Base-by-base conservation (phyloP, 2,888 invertebrate genomes). In the Lutraria lutraria region DNA sequence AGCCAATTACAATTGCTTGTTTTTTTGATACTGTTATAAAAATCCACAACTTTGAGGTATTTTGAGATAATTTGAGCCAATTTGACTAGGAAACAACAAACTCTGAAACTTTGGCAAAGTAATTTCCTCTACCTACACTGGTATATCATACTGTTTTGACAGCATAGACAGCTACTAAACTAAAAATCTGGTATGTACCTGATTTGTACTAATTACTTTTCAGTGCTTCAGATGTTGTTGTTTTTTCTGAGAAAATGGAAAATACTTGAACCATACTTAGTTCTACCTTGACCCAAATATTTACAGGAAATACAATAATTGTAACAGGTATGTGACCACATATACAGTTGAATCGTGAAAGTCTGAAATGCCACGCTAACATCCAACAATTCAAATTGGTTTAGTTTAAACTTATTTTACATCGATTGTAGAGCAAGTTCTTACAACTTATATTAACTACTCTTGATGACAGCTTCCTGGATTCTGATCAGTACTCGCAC, bases 151-250 rank as follows among this genome's bases (percentile, higher is more conserved):
- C 63, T 68, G 6, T 63, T n/a, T 63, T 63, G 63, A 63, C 63
- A 63, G 63, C n/a, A 63, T 8, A 63, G 63, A 63, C 63, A 63
- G 63, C 56, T 13, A 56, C 16, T 53, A 63, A 63, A 63, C 2
- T 19, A 63, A n/a, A 63, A 63, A 19, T 68, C 63, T 8, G 25
- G 63, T n/a, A 25, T 68, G n/a, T 68, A 68, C 63, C 21, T 21
- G 25, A 12, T 68, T 68, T 68, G n/a, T 68, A 21, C 25, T 25
- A 68, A 68, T 68, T 68, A 68, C 63, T 68, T 68, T 68, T 68
- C 63, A 68, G 63, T 68, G 25, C 63, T 68, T 68, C 63, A 25
- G 1, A 10, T n/a, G 25, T 68, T 3, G n/a, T 25, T 25, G 4
- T n/a, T 68, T 10, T 10, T 68, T 68, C 63, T 68, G 63, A 25